These are phyloP conservation scores for Sandelia bainsii DNA, from an alignment of 2,797 vertebrate genomes.

Conservation along the genomic window DNA sequence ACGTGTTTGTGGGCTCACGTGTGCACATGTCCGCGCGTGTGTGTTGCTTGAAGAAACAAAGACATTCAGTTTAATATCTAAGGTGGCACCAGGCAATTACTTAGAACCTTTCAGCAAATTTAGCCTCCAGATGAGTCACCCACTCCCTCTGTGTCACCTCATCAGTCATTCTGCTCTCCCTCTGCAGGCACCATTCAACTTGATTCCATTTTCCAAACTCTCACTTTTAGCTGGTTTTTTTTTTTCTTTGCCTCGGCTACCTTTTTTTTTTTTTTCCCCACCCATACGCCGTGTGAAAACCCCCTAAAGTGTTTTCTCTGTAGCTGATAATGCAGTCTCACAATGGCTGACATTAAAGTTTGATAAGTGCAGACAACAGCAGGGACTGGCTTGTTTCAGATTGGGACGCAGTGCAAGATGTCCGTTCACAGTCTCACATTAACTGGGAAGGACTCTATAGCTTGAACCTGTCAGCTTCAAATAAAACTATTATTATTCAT, in stretches of 20 bases:
- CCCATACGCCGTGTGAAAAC: neutral
- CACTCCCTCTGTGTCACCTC: slow-evolving; percentile 59
- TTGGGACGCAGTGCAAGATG: neutral
- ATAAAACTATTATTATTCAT: slow-evolving; percentile 17
- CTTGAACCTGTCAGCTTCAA: neutral
- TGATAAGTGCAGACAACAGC: slow-evolving; percentile 4
- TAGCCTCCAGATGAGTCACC: slow-evolving; percentile 61
- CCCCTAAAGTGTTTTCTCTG: slow-evolving; percentile 18
- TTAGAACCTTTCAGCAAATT: slow-evolving; percentile 71
- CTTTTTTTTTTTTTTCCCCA: slow-evolving; percentile 34
- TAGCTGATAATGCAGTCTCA: slow-evolving; percentile 1
- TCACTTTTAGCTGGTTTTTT: slow-evolving; percentile 41
- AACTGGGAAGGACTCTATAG: slow-evolving; percentile 6
- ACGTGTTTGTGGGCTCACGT: neutral
- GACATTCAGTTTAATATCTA: slow-evolving; percentile 30
- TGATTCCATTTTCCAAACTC: slow-evolving; percentile 63
- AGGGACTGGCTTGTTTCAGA: slow-evolving; percentile 16
- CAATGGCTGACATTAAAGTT: slow-evolving; percentile 7
- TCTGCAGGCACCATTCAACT: slow-evolving; percentile 36
- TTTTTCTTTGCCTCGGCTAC: too few species aligned
- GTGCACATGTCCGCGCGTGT: neutral
- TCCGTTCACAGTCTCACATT: slow-evolving; percentile 11
- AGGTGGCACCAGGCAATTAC: slow-evolving; percentile 55
- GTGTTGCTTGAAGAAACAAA: slow-evolving; percentile 13
- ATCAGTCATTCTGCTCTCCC: slow-evolving; percentile 71